Base-by-base conservation (phyloP, 1,140 invertebrate genomes). In the Reticulitermes speratus region DNA sequence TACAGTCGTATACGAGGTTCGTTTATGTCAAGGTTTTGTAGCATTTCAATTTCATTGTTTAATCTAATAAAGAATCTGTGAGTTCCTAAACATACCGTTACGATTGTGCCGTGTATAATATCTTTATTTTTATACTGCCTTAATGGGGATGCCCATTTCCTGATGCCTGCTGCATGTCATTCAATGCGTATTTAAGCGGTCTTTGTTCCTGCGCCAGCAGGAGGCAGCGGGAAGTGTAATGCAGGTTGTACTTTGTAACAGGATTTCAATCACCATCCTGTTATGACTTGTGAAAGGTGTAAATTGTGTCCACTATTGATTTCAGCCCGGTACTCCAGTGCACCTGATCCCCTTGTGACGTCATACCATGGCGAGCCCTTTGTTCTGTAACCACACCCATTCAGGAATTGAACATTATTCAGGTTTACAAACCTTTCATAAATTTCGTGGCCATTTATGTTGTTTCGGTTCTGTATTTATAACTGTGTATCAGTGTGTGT, bases 281-380 rank as follows among this genome's bases (percentile, higher is more conserved):
- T 75, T 75, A 75, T 75, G 65, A 30, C 65, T 75, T 75, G 65
- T n/a, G 65, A 75, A 75, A 75, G 65, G 65, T 75, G 65, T 75
- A 75, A 75, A 75, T 75, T 75, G n/a, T 75, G 65, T 75, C 65
- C 65, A 75, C 7, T 75, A 75, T 75, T 30, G 65, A 75, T 75
- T 75, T 75, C n/a, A 75, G 25, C 7, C 65, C n/a, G 9, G 65
- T 75, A 30, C 65, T 75, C 65, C 65, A 30, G n/a, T 75, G n/a
- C 65, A 75, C 65, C 65, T 75, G 65, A 30, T 30, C 65, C 65
- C 65, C 65, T 30, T 75, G 25, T 75, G 65, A 75, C n/a, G 65
- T 75, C 65, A 30, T 75, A n/a, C 65, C 65, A 6, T 75, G 65
- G 65, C 25, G 65, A 75, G n/a, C n/a, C 65, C 65, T 75, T 75